These are phyloP conservation scores for Leucoraja erinaceus DNA, from an alignment of 2,113 vertebrate genomes.

Conservation along the genomic window DNA sequence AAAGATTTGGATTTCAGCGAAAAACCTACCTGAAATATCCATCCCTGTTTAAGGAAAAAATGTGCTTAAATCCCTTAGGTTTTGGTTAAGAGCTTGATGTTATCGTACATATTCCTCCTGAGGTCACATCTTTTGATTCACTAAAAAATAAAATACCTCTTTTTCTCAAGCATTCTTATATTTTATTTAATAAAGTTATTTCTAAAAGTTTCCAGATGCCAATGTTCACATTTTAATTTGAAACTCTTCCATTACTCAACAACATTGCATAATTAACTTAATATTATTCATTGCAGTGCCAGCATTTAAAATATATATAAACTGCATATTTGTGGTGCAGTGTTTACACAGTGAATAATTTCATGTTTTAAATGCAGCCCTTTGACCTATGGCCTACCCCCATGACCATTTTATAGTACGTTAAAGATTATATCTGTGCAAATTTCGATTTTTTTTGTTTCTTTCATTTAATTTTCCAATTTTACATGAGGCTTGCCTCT, in stretches of 20 bases:
- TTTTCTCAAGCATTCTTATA: neutral
- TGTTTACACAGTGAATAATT: neutral
- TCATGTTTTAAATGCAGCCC: neutral
- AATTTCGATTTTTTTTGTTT: too few species aligned
- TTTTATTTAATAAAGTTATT: conserved; percentile 20
- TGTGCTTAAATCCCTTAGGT: conserved; percentile 7
- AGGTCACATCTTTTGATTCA: conserved; percentile 17
- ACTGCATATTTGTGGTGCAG: too few species aligned
- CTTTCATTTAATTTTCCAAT: neutral
- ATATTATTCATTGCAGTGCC: neutral
- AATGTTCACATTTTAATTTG: neutral
- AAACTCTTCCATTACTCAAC: neutral
- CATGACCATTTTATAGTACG: neutral
- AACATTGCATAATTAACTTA: neutral
- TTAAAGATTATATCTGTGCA: too few species aligned
- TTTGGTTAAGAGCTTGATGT: conserved; percentile 24
- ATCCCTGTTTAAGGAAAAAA: conserved; percentile 20
- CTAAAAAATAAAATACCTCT: conserved; percentile 23
- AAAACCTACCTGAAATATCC: conserved; percentile 19
- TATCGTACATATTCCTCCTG: neutral
- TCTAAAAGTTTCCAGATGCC: conserved; percentile 28
- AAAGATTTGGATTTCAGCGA: neutral
- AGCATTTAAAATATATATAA: neutral
- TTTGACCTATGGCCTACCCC: neutral
- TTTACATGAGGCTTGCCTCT: neutral